Conservation (phyloP, 1,140 invertebrate species). For the Cyclina sinensis region DNA sequence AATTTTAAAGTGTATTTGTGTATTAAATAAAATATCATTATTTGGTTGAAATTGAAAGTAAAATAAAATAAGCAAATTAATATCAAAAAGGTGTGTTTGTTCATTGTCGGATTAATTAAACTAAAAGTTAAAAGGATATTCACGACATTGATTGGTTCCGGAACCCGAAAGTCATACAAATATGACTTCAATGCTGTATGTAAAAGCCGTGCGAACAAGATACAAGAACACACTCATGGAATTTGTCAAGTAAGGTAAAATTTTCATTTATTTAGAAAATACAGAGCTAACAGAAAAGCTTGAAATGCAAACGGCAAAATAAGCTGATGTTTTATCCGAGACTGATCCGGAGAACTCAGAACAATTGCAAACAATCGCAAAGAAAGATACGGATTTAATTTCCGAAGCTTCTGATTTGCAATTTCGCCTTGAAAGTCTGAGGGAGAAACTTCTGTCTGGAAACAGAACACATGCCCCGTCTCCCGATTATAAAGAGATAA, state of each 20-base stretch:
- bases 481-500: neutral
- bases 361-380: neutral
- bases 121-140: neutral
- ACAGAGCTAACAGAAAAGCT: neutral
- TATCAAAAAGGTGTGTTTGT: no score
- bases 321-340: neutral
- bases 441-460: neutral
- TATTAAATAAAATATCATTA: no score
- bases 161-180: neutral
- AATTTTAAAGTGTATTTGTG: no score
- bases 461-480: neutral
- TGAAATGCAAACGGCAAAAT: neutral
- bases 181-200: neutral
- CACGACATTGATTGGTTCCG: neutral
- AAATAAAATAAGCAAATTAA: no score
- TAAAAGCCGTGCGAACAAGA: neutral
- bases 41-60: no score
- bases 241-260: neutral
- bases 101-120: no score
- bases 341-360: neutral
- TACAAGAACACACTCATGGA: neutral
- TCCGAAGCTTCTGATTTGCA: neutral
- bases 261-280: neutral
- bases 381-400: no score
- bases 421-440: neutral